These are phyloP conservation scores for Melinaea marsaeus DNA, from an alignment of 2,888 invertebrate species.

Conservation along the genomic window DNA sequence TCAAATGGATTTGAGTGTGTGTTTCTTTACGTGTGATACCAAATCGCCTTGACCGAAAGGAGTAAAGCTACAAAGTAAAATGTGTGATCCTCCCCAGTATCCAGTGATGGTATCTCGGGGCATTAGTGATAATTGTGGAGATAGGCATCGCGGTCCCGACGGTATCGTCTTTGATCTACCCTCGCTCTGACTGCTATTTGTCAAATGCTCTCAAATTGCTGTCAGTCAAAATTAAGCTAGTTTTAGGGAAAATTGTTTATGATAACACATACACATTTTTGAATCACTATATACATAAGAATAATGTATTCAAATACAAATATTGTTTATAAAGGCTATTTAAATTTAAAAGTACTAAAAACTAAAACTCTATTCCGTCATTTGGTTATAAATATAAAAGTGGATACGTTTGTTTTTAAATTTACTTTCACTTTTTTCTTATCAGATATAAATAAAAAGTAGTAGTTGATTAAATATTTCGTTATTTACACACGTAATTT, in stretches of 20 bases:
- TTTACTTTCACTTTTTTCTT: too few relatives aligned
- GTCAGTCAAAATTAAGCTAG: constrained; percentile 5
- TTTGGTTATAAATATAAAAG: too few relatives aligned
- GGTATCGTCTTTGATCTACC: constrained; percentile 52
- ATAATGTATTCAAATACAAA: too few relatives aligned
- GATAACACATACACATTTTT: not conserved
- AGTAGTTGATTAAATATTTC: too few relatives aligned
- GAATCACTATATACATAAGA: too few relatives aligned
- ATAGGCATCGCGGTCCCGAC: constrained; percentile 40
- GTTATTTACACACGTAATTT: too few relatives aligned
- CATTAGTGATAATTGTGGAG: constrained; percentile 62
- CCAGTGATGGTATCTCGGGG: constrained; percentile 52
- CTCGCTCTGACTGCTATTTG: constrained; percentile 55
- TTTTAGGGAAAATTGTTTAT: not conserved
- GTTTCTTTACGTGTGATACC: not conserved
- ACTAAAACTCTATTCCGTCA: too few relatives aligned
- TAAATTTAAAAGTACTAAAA: too few relatives aligned
- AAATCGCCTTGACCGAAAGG: not conserved
- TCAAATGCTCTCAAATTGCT: constrained; percentile 37
- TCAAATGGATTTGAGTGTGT: too few relatives aligned
- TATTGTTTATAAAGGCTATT: too few relatives aligned
- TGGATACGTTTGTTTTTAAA: too few relatives aligned
- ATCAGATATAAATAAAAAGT: too few relatives aligned
- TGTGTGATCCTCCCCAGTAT: constrained; percentile 14
- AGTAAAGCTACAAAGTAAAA: constrained; percentile 8